Conservation (phyloP, 2,888 invertebrate genomes). For the Trachelus iudaicus region DNA sequence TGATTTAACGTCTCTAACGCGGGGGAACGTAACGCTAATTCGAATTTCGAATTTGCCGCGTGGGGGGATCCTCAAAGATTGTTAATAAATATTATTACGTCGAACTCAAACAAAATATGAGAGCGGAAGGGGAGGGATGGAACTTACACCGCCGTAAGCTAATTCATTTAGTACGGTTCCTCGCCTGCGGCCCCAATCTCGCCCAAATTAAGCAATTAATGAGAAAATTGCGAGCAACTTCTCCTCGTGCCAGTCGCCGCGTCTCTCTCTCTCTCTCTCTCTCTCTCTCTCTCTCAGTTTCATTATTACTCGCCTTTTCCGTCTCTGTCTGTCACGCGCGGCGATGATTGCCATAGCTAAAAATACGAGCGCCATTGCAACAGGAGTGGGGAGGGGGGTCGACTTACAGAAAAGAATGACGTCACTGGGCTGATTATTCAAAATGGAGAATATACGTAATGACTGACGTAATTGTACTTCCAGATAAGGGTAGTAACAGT, state of each 20-base stretch:
- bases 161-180: conserved; percentile 52
- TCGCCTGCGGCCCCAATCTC: conserved; percentile 43
- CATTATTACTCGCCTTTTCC: background rate
- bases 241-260: background rate
- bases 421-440: no score
- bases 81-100: conserved; percentile 39
- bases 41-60: background rate
- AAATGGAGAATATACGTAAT: no score
- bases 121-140: conserved; percentile 33
- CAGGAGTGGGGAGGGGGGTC: no score
- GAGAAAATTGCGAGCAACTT: conserved; percentile 44
- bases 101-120: conserved; percentile 35
- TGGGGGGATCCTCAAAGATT: conserved; percentile 3
- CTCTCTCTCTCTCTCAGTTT: background rate
- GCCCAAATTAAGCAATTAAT: conserved; percentile 54
- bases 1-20: background rate
- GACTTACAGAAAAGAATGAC: no score
- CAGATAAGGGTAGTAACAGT: no score
- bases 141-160: conserved; percentile 39
- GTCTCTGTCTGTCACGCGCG: background rate
- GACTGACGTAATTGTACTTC: no score
- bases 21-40: background rate
- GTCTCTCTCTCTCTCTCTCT: background rate
- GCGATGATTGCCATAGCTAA: background rate
- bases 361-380: background rate